Evolutionary conservation across 2,888 invertebrate species (phyloP).

Genomic region (Platycnemis pennipes): DNA sequence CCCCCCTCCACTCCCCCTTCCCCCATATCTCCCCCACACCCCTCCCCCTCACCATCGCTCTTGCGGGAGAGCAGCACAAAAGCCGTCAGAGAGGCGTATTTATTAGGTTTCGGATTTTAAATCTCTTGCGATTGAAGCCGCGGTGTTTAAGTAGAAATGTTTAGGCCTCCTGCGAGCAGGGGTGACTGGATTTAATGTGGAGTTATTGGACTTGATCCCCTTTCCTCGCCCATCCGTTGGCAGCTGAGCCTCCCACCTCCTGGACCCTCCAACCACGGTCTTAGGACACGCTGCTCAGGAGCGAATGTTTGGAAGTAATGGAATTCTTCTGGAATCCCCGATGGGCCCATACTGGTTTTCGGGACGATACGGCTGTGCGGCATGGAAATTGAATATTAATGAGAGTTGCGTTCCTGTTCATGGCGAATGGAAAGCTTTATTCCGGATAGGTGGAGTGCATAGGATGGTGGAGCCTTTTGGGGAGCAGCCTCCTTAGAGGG

Average conservation of each 20-base stretch:
- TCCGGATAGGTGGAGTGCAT: too few relatives aligned
- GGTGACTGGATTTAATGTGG: neutral
- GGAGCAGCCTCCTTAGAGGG: too few relatives aligned
- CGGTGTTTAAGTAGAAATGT: neutral
- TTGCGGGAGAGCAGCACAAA: neutral
- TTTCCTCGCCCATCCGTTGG: neutral
- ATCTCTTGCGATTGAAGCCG: constrained; percentile 1
- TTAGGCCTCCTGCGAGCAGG: neutral
- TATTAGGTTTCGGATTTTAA: constrained; percentile 44
- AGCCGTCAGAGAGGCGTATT: neutral
- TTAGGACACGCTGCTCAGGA: neutral
- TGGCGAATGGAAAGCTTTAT: neutral
- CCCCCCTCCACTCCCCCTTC: neutral
- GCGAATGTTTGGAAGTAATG: neutral
- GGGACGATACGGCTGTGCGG: neutral
- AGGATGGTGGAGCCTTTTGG: too few relatives aligned
- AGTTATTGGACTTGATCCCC: neutral
- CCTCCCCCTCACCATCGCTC: neutral
- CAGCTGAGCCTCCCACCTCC: too few relatives aligned
- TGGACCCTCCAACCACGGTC: neutral
- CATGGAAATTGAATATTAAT: neutral
- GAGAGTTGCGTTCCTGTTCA: neutral
- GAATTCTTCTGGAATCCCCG: neutral
- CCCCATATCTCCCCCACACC: neutral
- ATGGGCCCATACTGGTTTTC: neutral